phyloP scores from a whole-genome alignment of 2,113 vertebrate species.

The Synodontis membranacea region DNA sequence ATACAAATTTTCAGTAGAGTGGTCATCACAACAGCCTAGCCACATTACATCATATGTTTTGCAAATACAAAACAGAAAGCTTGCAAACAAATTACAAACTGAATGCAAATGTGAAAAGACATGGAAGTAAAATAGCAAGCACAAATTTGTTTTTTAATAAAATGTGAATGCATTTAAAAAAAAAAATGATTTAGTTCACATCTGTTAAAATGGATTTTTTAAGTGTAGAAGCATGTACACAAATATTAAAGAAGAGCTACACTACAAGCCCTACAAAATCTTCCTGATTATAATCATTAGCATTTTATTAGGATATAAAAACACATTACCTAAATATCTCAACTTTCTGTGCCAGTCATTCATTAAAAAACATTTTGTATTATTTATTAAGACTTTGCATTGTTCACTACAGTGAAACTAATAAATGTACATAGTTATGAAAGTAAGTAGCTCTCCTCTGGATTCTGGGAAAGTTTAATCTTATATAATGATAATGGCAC shows the following conservation, averaged over 20 bases:
- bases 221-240: background rate
- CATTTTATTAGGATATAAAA: background rate
- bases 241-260: background rate
- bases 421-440: background rate
- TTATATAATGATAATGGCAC: background rate
- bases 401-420: background rate
- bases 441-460: background rate
- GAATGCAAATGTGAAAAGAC: conserved; percentile 10
- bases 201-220: background rate
- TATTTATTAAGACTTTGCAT: background rate
- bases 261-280: background rate
- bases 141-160: background rate
- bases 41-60: background rate
- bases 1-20: background rate
- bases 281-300: background rate
- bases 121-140: background rate
- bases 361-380: background rate
- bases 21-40: background rate
- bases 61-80: conserved; percentile 10
- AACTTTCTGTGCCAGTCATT: background rate
- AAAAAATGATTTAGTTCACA: too few relatives aligned
- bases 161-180: background rate
- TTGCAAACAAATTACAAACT: conserved; percentile 6
- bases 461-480: background rate
- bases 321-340: background rate